A percentile compares a stretch with the other conserved stretches of the same genome.
These are phyloP conservation scores for Eleginops maclovinus DNA, from an alignment of 2,113 vertebrate genomes.

Conservation along the genomic window DNA sequence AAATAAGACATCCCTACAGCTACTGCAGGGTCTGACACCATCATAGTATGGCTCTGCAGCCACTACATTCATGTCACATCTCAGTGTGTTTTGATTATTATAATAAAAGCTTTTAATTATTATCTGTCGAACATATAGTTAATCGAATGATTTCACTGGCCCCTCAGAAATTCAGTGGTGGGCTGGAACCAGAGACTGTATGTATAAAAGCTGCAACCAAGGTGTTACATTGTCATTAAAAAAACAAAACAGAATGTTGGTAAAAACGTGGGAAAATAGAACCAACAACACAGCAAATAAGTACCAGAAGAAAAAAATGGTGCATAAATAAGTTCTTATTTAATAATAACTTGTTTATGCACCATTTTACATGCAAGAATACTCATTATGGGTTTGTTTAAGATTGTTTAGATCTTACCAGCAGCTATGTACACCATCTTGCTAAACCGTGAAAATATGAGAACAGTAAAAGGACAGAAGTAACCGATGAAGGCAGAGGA, in stretches of 20 bases:
- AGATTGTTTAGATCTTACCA: background rate
- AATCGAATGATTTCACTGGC: background rate
- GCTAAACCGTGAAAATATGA: conserved; percentile 23
- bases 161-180: background rate
- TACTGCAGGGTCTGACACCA: conserved; percentile 6
- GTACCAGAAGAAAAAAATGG: no score
- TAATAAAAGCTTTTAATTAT: background rate
- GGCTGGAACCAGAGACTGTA: background rate
- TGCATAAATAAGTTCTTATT: no score
- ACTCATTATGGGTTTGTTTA: no score
- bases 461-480: conserved; percentile 24
- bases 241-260: background rate
- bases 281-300: background rate
- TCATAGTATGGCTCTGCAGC: background rate
- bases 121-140: background rate
- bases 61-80: background rate
- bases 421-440: background rate
- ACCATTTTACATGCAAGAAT: background rate
- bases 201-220: background rate
- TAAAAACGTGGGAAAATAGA: background rate
- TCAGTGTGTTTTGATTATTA: background rate
- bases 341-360: no score
- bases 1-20: conserved; percentile 18
- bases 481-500: conserved; percentile 57
- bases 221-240: background rate